Percentiles rank a stretch among this genome's conserved stretches.
Evolutionary conservation across 2,113 vertebrate species (phyloP).

Genomic region (Tupaia tana): DNA sequence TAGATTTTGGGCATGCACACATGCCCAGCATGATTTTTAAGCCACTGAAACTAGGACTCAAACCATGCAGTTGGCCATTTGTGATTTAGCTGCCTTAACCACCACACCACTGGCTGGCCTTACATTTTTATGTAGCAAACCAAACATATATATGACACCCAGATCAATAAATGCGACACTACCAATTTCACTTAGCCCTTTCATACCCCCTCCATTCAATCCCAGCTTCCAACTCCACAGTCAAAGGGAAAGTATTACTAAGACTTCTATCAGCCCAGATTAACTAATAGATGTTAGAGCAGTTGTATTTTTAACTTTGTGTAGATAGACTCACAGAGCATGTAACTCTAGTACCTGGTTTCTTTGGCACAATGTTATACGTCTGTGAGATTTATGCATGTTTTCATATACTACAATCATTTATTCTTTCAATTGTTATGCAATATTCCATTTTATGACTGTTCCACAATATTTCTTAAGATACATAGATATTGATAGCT

Average conservation of each 20-base stretch:
- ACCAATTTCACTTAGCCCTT: background rate
- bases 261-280: background rate
- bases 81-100: too few species aligned
- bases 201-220: background rate
- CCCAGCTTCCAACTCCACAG: background rate
- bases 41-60: too few species aligned
- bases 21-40: too few species aligned
- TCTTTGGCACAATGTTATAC: background rate
- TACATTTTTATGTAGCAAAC: background rate
- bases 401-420: background rate
- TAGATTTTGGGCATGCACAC: too few species aligned
- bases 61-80: too few species aligned
- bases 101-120: too few species aligned
- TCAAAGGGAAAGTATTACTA: background rate
- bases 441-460: background rate
- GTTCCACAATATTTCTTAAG: background rate
- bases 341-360: background rate
- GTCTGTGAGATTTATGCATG: background rate
- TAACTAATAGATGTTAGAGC: background rate
- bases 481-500: background rate
- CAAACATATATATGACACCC: too few species aligned
- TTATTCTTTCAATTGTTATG: background rate
- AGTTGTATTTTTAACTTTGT: constrained; percentile 9
- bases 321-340: background rate
- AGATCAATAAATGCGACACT: background rate